Base-by-base conservation (phyloP, 2,113 vertebrate genomes). In the Istiophorus platypterus region DNA sequence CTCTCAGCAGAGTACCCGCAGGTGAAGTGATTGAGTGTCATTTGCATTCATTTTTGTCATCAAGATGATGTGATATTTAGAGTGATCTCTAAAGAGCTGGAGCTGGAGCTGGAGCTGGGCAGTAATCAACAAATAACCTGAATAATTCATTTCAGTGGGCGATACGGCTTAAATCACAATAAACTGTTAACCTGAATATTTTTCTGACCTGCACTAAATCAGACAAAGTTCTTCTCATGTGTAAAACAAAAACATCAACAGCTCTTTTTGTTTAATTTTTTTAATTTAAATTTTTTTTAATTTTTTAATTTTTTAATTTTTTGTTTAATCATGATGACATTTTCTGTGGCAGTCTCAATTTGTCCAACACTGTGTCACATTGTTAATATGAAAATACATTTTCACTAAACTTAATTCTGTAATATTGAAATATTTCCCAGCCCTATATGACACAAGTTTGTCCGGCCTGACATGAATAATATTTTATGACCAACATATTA, bases 11-110 rank as follows among this genome's bases (percentile, higher is more conserved):
- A 49, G 17, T 49, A 22, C 20, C 49, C n/a, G 5, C 8, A 2
- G 0, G 8, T 63, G 10, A 61, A 61, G 39, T 1, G 1, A 34
- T 26, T 51, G 5, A 45, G 41, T 70, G 13, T 24, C 1, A 26
- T 72, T 75, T 81, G 72, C 57, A 74, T 81, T 0, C 34, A 7
- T 29, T 37, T 58, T 63, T 57, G 20, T 66, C 51, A 42, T 62
- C 64, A 58, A 31, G 29, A n/a, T 52, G 49, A 34, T 18, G 22
- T 63, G 24, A 63, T 1, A 11, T 24, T 17, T 10, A 1, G 10
- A 24, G 29, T 31, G 59, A 61, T 57, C 18, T 18, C 12, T 64
- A 0, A 65, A 58, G 71, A 51, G 52, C 20, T 57, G 34, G 41
- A 26, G 51, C 14, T n/a, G n/a, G n/a, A n/a, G 22, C 57, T 41